These are phyloP conservation scores for Paramormyrops kingsleyae DNA, from an alignment of 2,113 vertebrate genomes.

Conservation along the genomic window DNA sequence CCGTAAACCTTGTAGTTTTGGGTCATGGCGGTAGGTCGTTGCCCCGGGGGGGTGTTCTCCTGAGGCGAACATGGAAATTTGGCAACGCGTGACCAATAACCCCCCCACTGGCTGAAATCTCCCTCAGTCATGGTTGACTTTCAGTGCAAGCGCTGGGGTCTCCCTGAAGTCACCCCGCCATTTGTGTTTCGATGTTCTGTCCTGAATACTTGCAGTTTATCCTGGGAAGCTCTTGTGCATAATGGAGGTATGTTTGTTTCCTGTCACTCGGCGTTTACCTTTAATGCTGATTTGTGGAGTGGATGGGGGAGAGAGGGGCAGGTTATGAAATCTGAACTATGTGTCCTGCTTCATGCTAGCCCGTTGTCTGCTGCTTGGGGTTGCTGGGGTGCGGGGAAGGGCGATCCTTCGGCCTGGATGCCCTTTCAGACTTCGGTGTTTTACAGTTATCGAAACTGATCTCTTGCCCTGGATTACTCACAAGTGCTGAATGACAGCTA, in stretches of 20 bases:
- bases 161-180: background rate
- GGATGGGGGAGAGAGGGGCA: background rate
- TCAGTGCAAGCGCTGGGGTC: background rate
- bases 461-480: background rate
- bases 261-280: background rate
- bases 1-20: background rate
- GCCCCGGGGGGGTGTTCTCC: background rate
- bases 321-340: background rate
- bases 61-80: background rate
- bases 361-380: background rate
- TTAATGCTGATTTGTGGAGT: background rate
- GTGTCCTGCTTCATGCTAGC: background rate
- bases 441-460: background rate
- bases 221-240: background rate
- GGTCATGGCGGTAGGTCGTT: background rate
- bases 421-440: background rate
- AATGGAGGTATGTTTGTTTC: background rate
- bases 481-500: background rate
- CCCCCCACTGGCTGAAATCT: background rate
- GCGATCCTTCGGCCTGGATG: background rate
- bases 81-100: background rate
- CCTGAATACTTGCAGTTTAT: background rate
- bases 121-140: background rate
- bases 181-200: background rate
- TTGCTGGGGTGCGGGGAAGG: background rate